phyloP scores from a whole-genome alignment of 2,113 vertebrate genomes.

The Carassius carassius region DNA sequence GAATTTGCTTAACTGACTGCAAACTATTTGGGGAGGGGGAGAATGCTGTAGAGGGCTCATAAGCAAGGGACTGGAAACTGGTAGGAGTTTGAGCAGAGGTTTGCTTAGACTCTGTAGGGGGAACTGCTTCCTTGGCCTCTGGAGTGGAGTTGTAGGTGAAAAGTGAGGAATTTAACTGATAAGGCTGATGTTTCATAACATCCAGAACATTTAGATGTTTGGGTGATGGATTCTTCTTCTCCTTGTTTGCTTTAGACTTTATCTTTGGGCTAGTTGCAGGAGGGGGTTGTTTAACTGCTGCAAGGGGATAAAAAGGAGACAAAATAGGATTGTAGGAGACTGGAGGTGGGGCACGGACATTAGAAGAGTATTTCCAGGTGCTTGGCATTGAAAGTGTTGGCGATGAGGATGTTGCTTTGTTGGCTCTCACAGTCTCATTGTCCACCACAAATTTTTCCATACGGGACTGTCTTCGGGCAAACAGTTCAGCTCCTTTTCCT shows the following conservation, averaged over 20 bases:
- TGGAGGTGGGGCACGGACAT: slow-evolving; percentile 91
- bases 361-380: slow-evolving; percentile 96
- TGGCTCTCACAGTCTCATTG: slow-evolving; percentile 85
- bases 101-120: slow-evolving; percentile 67
- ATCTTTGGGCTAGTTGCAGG: slow-evolving; percentile 70
- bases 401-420: slow-evolving; percentile 79
- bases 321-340: slow-evolving; percentile 91
- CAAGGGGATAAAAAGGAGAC: slow-evolving; percentile 85
- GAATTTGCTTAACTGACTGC: slow-evolving; percentile 61
- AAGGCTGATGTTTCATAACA: slow-evolving; percentile 95
- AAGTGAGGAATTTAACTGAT: slow-evolving; percentile 88
- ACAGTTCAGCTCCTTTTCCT: slow-evolving; percentile 89
- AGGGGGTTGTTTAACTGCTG: slow-evolving; percentile 78
- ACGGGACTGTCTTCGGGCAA: slow-evolving; percentile 90
- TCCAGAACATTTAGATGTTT: slow-evolving; percentile 89
- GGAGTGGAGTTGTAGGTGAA: slow-evolving; percentile 86
- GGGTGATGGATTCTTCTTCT: slow-evolving; percentile 80
- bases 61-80: slow-evolving; percentile 52
- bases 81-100: slow-evolving; percentile 25
- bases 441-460: slow-evolving; percentile 96
- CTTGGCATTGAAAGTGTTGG: slow-evolving; percentile 89
- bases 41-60: slow-evolving; percentile 53
- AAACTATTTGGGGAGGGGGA: slow-evolving; percentile 57
- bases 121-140: slow-evolving; percentile 70
- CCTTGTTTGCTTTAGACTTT: slow-evolving; percentile 72